phyloP scores from a whole-genome alignment of 2,797 vertebrate species.

The Arnoldichthys spilopterus region DNA sequence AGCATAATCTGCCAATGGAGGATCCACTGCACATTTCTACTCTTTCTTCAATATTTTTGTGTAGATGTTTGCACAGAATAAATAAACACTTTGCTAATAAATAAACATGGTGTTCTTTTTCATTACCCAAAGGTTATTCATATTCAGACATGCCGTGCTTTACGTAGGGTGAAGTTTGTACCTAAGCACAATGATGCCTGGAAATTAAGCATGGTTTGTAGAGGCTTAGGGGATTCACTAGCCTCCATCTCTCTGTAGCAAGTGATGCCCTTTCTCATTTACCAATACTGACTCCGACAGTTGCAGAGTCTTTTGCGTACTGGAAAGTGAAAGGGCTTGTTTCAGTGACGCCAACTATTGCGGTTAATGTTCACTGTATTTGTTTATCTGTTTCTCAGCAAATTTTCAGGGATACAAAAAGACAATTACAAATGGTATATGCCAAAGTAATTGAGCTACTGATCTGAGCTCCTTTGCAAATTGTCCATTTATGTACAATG shows the following conservation, averaged over 20 bases:
- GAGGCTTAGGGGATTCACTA: conserved; percentile 21
- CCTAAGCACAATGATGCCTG: conserved; percentile 58
- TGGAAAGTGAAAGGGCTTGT: conserved; percentile 6
- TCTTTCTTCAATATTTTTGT: conserved; percentile 58
- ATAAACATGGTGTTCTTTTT: conserved; percentile 49
- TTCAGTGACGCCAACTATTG: conserved; percentile 22
- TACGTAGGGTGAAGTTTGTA: conserved; percentile 33
- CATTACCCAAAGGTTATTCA: neutral
- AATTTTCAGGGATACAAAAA: neutral
- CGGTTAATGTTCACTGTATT: conserved; percentile 12
- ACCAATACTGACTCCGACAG: conserved; percentile 35
- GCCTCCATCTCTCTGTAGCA: conserved; percentile 37
- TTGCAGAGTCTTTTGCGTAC: conserved; percentile 9
- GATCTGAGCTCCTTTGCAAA: conserved; percentile 3
- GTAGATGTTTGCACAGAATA: conserved; percentile 71
- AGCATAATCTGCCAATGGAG: conserved; percentile 57
- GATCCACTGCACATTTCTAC: conserved; percentile 45
- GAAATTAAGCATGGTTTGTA: conserved; percentile 39
- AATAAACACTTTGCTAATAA: conserved; percentile 79
- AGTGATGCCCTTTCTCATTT: conserved; percentile 59
- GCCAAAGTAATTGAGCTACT: neutral
- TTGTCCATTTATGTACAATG: conserved; percentile 37
- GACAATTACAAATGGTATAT: conserved; percentile 1
- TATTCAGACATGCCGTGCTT: conserved; percentile 65
- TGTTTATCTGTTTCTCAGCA: conserved; percentile 15